phyloP scores from a whole-genome alignment of 2,888 invertebrate species.

The Eilema sororculum region DNA sequence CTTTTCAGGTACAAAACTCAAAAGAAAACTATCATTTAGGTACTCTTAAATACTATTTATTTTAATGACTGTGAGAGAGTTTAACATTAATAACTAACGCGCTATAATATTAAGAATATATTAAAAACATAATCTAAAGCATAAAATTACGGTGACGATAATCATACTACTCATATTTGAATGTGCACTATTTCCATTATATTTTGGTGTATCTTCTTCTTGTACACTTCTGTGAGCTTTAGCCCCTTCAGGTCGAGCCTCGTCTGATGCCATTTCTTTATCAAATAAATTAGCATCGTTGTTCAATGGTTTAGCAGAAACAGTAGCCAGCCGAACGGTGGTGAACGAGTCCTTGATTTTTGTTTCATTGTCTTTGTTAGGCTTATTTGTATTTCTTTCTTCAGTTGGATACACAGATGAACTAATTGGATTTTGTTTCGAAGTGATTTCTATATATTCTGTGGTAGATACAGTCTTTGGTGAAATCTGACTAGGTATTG shows the following conservation, averaged over 20 bases:
- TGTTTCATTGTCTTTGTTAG: slow-evolving; percentile 40
- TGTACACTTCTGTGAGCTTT: slow-evolving; percentile 72
- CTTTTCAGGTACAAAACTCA: background rate
- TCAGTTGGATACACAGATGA: background rate
- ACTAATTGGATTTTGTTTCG: background rate
- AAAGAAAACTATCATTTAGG: slow-evolving; percentile 25
- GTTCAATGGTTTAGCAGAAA: slow-evolving; percentile 76
- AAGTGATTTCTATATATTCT: slow-evolving; percentile 4
- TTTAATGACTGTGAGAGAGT: slow-evolving; percentile 82
- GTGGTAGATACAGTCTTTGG: slow-evolving; percentile 32
- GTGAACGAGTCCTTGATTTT: slow-evolving; percentile 60
- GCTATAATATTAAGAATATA: slow-evolving; percentile 51
- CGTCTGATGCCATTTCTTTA: slow-evolving; percentile 78
- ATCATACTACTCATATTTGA: slow-evolving; percentile 54
- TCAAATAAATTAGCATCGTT: slow-evolving; percentile 63
- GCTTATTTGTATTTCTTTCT: slow-evolving; percentile 25
- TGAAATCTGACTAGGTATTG: slow-evolving; percentile 27
- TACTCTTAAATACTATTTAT: slow-evolving; percentile 65
- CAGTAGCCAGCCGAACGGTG: slow-evolving; percentile 76
- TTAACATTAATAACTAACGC: slow-evolving; percentile 60
- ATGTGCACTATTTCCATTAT: slow-evolving; percentile 53
- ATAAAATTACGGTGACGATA: slow-evolving; percentile 54
- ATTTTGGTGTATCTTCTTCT: slow-evolving; percentile 51
- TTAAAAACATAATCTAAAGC: slow-evolving; percentile 61
- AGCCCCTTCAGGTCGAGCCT: slow-evolving; percentile 75